Percentiles rank a stretch among this genome's conserved stretches.
Conservation (phyloP, 1,140 invertebrate genomes). For the Artemia franciscana region DNA sequence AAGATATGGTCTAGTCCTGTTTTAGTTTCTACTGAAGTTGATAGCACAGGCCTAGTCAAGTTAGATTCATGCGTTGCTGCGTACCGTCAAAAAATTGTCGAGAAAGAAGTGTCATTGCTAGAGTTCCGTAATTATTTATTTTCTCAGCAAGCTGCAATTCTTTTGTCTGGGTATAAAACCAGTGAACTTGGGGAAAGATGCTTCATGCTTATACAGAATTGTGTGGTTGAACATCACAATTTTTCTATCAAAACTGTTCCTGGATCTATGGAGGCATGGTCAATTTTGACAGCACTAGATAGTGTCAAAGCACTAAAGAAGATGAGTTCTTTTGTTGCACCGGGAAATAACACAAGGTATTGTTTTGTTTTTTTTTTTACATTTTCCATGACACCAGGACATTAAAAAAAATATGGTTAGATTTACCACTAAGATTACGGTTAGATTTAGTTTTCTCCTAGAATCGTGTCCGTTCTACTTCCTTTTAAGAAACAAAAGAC, state of each 20-base stretch:
- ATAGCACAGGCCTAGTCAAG: slow-evolving; percentile 29
- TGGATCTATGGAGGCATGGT: background rate
- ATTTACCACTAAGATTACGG: too few species aligned
- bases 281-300: background rate
- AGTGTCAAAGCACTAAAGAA: background rate
- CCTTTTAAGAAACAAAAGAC: too few species aligned
- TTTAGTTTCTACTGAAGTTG: background rate
- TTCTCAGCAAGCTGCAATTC: slow-evolving; percentile 66
- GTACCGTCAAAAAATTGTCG: slow-evolving; percentile 38
- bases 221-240: background rate
- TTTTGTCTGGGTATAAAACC: slow-evolving; percentile 46
- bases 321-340: background rate
- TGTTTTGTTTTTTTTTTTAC: too few species aligned
- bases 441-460: too few species aligned
- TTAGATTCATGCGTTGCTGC: slow-evolving; percentile 36
- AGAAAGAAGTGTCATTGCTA: slow-evolving; percentile 46
- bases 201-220: background rate
- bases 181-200: slow-evolving; percentile 28
- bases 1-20: background rate
- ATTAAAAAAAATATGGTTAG: too few species aligned
- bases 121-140: slow-evolving; percentile 87
- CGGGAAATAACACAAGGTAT: background rate
- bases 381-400: too few species aligned
- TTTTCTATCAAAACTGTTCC: background rate
- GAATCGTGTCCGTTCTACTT: too few species aligned